Evolutionary conservation across 1,140 invertebrate genomes (phyloP).

Genomic region (Gryllus bimaculatus): DNA sequence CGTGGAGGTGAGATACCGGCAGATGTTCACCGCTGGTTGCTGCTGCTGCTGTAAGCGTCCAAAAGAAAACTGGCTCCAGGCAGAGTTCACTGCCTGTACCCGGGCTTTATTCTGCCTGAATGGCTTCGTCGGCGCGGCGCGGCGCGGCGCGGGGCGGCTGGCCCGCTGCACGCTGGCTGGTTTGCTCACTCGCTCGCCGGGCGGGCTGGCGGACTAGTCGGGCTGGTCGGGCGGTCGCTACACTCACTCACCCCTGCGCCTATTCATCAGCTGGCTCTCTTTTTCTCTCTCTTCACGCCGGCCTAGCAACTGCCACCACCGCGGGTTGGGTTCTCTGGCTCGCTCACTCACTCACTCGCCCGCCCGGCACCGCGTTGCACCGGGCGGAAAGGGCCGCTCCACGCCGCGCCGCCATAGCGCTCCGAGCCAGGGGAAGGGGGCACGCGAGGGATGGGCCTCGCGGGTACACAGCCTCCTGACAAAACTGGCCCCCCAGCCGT

Average conservation of each 20-base stretch:
- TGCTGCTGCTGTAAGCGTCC: not conserved
- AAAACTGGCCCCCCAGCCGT: not conserved
- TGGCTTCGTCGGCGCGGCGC: not conserved
- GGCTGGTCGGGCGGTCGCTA: not conserved
- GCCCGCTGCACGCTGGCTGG: not conserved
- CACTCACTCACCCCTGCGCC: not conserved
- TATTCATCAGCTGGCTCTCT: not conserved
- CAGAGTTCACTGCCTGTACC: not conserved
- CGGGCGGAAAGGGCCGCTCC: not conserved
- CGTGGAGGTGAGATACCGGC: not conserved
- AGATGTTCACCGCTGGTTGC: not conserved
- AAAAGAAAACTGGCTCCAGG: not conserved
- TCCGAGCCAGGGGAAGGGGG: no score
- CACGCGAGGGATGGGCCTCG: no score
- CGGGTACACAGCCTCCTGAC: not conserved
- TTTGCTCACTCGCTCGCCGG: not conserved
- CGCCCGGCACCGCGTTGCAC: no score
- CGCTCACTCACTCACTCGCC: no score
- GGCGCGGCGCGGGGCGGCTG: no score
- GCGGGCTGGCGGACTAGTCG: not conserved
- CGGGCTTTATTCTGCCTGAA: not conserved
- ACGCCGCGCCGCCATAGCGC: no score
- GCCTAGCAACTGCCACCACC: not conserved
- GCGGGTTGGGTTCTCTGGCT: not conserved
- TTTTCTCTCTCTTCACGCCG: not conserved